phyloP scores from a whole-genome alignment of 1,140 invertebrate species.

The Drosophila ananassae region DNA sequence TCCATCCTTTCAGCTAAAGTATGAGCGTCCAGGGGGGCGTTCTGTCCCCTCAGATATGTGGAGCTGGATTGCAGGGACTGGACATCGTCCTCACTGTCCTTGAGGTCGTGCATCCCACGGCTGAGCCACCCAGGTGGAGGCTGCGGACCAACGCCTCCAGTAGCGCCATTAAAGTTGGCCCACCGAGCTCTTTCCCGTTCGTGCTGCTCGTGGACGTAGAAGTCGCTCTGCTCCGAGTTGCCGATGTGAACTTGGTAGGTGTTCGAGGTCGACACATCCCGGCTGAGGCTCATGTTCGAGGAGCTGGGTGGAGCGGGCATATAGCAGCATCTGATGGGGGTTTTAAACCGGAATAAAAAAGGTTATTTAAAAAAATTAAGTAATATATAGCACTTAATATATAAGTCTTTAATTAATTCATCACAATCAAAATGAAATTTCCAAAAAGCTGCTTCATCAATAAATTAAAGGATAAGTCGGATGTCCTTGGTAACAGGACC shows the following conservation, averaged over 20 bases:
- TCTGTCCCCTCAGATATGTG: slow-evolving; percentile 87
- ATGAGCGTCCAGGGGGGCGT: slow-evolving; percentile 87
- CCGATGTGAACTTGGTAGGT: slow-evolving; percentile 75
- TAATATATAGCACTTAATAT: no score
- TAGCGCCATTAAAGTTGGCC: slow-evolving; percentile 84
- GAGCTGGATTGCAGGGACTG: slow-evolving; percentile 84
- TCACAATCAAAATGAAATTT: neutral
- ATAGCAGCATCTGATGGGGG: slow-evolving; percentile 39
- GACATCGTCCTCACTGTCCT: slow-evolving; percentile 81
- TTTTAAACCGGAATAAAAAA: no score
- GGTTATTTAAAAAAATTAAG: no score
- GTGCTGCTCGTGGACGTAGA: slow-evolving; percentile 84
- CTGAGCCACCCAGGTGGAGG: slow-evolving; percentile 73
- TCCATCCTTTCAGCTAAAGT: slow-evolving; percentile 87
- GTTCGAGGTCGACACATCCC: slow-evolving; percentile 78
- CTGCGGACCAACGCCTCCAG: slow-evolving; percentile 4
- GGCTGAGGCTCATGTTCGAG: slow-evolving; percentile 68
- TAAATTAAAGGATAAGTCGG: neutral
- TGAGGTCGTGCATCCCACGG: slow-evolving; percentile 71
- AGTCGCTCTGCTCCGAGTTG: slow-evolving; percentile 68
- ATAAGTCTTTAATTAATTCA: no score
- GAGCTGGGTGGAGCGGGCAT: slow-evolving; percentile 57
- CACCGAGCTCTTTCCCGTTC: slow-evolving; percentile 86
- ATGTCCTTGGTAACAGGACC: neutral
- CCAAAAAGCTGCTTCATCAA: neutral